These are phyloP conservation scores for Heteromyza rotundicornis DNA, from an alignment of 2,888 invertebrate genomes.

Conservation along the genomic window DNA sequence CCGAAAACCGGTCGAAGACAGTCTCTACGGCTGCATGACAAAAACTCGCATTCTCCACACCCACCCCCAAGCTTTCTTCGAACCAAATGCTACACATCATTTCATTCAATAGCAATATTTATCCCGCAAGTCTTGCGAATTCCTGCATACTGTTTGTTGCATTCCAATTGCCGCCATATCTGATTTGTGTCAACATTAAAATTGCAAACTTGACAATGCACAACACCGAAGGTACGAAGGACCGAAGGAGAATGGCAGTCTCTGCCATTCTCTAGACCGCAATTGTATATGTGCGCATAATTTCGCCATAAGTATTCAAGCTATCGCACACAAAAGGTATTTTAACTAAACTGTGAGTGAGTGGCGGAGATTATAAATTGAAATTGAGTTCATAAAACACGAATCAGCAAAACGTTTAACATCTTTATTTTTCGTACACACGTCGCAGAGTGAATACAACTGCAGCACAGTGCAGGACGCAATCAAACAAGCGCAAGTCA, in stretches of 20 bases:
- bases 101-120: no score
- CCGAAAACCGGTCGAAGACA: no score
- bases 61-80: no score
- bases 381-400: slow-evolving; percentile 61
- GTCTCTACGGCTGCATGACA: background rate
- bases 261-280: no score
- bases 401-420: slow-evolving; percentile 59
- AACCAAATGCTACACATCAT: no score
- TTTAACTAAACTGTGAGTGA: slow-evolving; percentile 43
- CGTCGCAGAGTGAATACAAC: background rate
- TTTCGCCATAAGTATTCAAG: no score
- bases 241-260: no score
- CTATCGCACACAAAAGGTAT: slow-evolving; percentile 40
- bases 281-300: no score
- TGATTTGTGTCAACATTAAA: slow-evolving; percentile 55
- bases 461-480: slow-evolving; percentile 36
- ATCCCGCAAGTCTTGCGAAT: no score
- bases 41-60: background rate
- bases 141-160: slow-evolving; percentile 27
- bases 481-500: slow-evolving; percentile 50
- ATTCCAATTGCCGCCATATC: slow-evolving; percentile 46
- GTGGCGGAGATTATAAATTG: slow-evolving; percentile 57
- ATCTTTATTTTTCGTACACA: slow-evolving; percentile 55
- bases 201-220: slow-evolving; percentile 51
- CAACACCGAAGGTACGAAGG: slow-evolving; percentile 21